phyloP scores from a whole-genome alignment of 2,888 invertebrate species.

The Ectemnius lituratus region DNA sequence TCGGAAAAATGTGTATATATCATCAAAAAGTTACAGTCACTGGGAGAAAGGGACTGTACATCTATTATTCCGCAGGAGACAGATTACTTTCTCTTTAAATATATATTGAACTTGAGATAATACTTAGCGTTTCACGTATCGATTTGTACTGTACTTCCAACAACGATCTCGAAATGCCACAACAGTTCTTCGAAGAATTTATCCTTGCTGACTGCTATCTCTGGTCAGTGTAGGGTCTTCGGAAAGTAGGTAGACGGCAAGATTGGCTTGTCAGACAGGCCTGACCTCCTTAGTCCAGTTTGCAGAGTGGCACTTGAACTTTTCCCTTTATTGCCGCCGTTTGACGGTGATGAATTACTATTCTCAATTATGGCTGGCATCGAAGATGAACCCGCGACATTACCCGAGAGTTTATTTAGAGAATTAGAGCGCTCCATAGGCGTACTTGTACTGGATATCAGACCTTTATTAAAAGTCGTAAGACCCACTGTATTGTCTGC shows the following conservation, averaged over 20 bases:
- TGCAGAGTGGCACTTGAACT: slow-evolving; percentile 65
- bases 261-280: slow-evolving; percentile 71
- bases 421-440: slow-evolving; percentile 73
- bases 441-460: slow-evolving; percentile 74
- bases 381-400: slow-evolving; percentile 56
- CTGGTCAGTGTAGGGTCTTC: slow-evolving; percentile 69
- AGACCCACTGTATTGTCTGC: slow-evolving; percentile 66
- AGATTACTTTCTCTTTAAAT: slow-evolving; percentile 22
- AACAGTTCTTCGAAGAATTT: neutral
- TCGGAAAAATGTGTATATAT: neutral
- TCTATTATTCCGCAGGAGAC: slow-evolving; percentile 24
- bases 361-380: slow-evolving; percentile 69
- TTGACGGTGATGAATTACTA: slow-evolving; percentile 68
- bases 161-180: slow-evolving; percentile 39
- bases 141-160: slow-evolving; percentile 54
- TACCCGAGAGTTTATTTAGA: slow-evolving; percentile 65
- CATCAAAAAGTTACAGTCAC: neutral
- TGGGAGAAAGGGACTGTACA: neutral
- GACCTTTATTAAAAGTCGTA: slow-evolving; percentile 70
- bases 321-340: slow-evolving; percentile 70
- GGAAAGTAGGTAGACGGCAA: slow-evolving; percentile 75
- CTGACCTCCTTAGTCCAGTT: slow-evolving; percentile 71
- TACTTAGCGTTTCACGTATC: slow-evolving; percentile 44
- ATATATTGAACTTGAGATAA: slow-evolving; percentile 23
- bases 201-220: neutral